A percentile compares a stretch with the other conserved stretches of the same genome.
Evolutionary conservation across 2,888 invertebrate species (phyloP).

Genomic region (Belgica antarctica): DNA sequence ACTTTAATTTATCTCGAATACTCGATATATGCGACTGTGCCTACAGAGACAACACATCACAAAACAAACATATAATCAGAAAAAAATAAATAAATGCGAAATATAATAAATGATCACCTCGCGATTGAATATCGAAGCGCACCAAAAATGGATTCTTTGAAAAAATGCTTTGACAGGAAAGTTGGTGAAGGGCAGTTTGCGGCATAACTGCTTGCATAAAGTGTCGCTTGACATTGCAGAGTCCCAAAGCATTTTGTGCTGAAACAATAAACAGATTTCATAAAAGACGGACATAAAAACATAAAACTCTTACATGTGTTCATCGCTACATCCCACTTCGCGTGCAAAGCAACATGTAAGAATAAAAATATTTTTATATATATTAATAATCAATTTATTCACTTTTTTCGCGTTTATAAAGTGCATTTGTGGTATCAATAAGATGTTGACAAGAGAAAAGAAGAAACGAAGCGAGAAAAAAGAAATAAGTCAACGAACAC

Average conservation of each 20-base stretch:
- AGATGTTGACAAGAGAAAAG: conserved; percentile 15
- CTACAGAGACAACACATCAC: background rate
- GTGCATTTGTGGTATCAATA: conserved; percentile 8
- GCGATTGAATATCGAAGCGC: conserved; percentile 40
- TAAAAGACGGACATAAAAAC: conserved; percentile 3
- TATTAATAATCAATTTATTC: conserved; percentile 43
- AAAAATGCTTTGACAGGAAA: conserved; percentile 19
- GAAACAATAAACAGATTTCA: conserved; percentile 39
- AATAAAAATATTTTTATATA: conserved; percentile 42
- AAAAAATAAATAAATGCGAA: conserved; percentile 15
- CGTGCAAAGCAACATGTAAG: conserved; percentile 21
- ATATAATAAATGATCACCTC: conserved; percentile 44
- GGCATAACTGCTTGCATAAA: background rate
- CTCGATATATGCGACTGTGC: background rate
- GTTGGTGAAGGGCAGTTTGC: background rate
- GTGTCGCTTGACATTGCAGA: background rate
- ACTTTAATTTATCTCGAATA: background rate
- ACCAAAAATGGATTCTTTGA: conserved; percentile 41
- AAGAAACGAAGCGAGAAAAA: background rate
- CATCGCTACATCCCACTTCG: background rate
- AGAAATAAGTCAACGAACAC: conserved; percentile 35
- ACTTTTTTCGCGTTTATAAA: conserved; percentile 20
- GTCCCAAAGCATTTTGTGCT: background rate
- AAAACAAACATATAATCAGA: conserved; percentile 31
- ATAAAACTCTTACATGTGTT: conserved; percentile 37